These are phyloP conservation scores for Thymallus thymallus DNA, from an alignment of 2,113 vertebrate genomes.

Conservation along the genomic window DNA sequence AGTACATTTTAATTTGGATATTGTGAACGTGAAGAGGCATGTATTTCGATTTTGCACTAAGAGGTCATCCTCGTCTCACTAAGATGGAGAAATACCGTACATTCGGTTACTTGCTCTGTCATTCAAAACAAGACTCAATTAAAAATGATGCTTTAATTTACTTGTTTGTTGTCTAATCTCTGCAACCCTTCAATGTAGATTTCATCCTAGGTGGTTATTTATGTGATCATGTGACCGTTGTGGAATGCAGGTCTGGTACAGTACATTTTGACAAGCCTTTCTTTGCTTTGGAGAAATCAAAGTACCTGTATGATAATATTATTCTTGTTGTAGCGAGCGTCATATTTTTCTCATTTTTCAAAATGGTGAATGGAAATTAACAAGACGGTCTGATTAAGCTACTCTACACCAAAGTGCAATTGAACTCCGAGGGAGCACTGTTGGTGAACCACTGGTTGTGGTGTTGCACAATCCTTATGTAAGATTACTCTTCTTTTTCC, in stretches of 20 bases:
- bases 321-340: slow-evolving; percentile 6
- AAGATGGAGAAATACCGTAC: not conserved
- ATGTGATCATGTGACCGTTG: slow-evolving; percentile 20
- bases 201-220: slow-evolving; percentile 1
- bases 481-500: not conserved
- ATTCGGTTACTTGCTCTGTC: slow-evolving; percentile 18
- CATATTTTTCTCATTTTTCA: slow-evolving; percentile 6
- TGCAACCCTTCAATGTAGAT: not conserved
- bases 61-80: slow-evolving; percentile 4
- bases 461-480: slow-evolving; percentile 53
- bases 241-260: slow-evolving; percentile 36
- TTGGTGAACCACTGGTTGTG: slow-evolving; percentile 32
- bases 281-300: not conserved
- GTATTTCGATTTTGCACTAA: slow-evolving; percentile 53
- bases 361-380: slow-evolving; percentile 24
- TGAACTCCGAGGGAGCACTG: slow-evolving; percentile 69
- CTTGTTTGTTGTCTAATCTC: not conserved
- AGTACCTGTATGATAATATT: not conserved
- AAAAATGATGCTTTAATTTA: slow-evolving; percentile 45
- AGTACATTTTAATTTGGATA: slow-evolving; percentile 11
- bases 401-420: slow-evolving; percentile 69
- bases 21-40: slow-evolving; percentile 10
- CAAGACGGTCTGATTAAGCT: slow-evolving; percentile 49
- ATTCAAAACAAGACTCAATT: slow-evolving; percentile 3
- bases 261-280: slow-evolving; percentile 20